Base-by-base conservation (phyloP, 1,140 invertebrate species). In the Caenorhabditis tropicalis region DNA sequence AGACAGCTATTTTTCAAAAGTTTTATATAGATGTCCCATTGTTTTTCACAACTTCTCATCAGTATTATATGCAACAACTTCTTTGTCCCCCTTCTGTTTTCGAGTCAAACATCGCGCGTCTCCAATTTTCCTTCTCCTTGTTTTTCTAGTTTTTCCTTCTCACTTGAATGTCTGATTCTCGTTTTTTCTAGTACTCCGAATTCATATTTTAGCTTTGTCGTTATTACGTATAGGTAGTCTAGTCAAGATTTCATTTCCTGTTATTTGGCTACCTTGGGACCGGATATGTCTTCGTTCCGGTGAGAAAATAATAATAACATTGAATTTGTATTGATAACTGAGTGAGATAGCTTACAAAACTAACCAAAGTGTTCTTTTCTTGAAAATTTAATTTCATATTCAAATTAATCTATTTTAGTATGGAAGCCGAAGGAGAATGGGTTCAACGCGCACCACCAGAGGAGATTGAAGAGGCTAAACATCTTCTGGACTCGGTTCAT, bases 381-480 rank as follows among this genome's bases (percentile, higher is more conserved):
- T n/a, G n/a, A n/a, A n/a, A n/a, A n/a, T n/a, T n/a, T n/a, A n/a
- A 16, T 21, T 16, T 51, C 19, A n/a, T 51, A 51, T 21, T 4
- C 16, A 51, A 58, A 4, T 27, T 15, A n/a, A n/a, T n/a, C n/a
- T n/a, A n/a, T 74, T 74, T 33, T 21, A 74, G 65, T 10, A 74
- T 74, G 65, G 65, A 74, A 39, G 65, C 65, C 36, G 65, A 74
- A 74, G 65, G 65, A 39, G 65, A 74, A 74, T 74, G 65, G 65
- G 65, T 74, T 7, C 65, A 74, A 24, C 21, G 24, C 27, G 65
- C 65, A 4, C 36, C 36, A 21, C 65, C 65, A 39, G 65, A 74
- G n/a, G 65, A 74, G n/a, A 70, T 60, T 10, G 82, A 82, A 24
- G 56, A 82, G 21, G 60, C 56, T 3, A 60, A 43, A 9, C 56